Evolutionary conservation across 2,113 vertebrate species (phyloP), one percentile per base, ranked within the genome.

Genomic region (Tachuris rubrigastra): DNA sequence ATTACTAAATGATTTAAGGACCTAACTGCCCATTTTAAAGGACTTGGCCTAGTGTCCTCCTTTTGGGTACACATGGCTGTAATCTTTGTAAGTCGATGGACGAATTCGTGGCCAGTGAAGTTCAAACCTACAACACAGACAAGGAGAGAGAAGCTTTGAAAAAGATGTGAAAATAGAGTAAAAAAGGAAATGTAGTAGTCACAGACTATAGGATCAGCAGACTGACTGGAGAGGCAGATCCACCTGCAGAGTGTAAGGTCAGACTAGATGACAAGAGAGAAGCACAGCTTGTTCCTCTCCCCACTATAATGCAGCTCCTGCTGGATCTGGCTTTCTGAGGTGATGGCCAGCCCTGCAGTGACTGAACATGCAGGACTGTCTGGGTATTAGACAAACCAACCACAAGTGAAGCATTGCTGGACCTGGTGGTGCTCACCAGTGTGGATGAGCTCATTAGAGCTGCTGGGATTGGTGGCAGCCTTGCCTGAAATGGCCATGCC

Each of bases 1-100:
- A 77, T 80, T 83, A 71, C 66, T 73, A 71, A 85, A 83, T 90
- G 1, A 74, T 69, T 94, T 73, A 44, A 83, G 47, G 49, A 50
- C 47, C 16, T 69, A 55, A 53, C 41, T 53, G 35, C 30, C 52
- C 41, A 67, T 87, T 67, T 87, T 28, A 44, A 75, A 89, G 66
- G 75, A 44, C 23, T 27, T 53, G 66, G 49, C 73, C 37, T 89
- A 53, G 23, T 25, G 46, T 31, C 53, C n/a, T 76, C 37, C 53
- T 82, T 87, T 9, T 35, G 39, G 5, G 55, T 82, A 37, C 30
- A 37, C 30, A 24, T 8, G 13, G 12, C 66, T 76, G 39, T 39
- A 77, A 82, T 25, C 11, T 25, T 76, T 62, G 41, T 22, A 49
- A 85, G 41, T 65, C 62, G 91, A 39, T 4, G 56, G 49, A 60